Evolutionary conservation across 2,797 vertebrate genomes (phyloP).

Genomic region (Epinephelus coioides): DNA sequence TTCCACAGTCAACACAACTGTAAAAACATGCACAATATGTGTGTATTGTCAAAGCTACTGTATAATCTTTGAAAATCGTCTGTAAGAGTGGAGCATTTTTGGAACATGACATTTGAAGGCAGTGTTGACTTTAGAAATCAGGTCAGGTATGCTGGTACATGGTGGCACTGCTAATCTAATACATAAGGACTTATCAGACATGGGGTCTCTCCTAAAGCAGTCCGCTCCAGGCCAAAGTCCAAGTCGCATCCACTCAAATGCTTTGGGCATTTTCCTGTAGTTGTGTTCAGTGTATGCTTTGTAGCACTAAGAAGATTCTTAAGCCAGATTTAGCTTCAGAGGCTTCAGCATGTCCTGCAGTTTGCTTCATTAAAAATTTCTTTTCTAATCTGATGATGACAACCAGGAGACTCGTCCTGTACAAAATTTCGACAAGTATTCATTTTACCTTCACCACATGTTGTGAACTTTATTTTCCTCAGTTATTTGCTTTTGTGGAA

Average conservation of each 20-base stretch:
- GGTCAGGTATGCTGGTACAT: constrained; percentile 33
- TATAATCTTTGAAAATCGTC: neutral
- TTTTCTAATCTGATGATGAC: constrained; percentile 52
- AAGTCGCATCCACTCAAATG: constrained; percentile 28
- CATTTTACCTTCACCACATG: constrained; percentile 4
- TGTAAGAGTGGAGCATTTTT: neutral
- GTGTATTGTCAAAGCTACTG: neutral
- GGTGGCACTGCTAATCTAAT: constrained; percentile 32
- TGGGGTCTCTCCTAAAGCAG: constrained; percentile 31
- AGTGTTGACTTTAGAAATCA: constrained; percentile 16
- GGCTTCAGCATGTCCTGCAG: constrained; percentile 35
- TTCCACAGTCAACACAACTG: neutral
- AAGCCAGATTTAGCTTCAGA: constrained; percentile 38
- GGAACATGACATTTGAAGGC: constrained; percentile 1
- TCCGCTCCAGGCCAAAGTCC: constrained; percentile 20
- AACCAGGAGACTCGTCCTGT: constrained; percentile 27
- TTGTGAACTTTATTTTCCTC: constrained; percentile 12
- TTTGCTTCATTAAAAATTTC: constrained; percentile 56
- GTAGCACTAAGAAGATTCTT: constrained; percentile 26
- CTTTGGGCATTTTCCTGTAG: constrained; percentile 21
- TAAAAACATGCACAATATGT: neutral
- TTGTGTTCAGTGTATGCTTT: constrained; percentile 8
- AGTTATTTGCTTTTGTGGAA: constrained; percentile 14
- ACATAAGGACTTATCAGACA: constrained; percentile 49
- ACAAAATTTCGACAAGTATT: constrained; percentile 7